Base-by-base conservation (phyloP, 2,888 invertebrate genomes). In the Xanthorhoe designata region DNA sequence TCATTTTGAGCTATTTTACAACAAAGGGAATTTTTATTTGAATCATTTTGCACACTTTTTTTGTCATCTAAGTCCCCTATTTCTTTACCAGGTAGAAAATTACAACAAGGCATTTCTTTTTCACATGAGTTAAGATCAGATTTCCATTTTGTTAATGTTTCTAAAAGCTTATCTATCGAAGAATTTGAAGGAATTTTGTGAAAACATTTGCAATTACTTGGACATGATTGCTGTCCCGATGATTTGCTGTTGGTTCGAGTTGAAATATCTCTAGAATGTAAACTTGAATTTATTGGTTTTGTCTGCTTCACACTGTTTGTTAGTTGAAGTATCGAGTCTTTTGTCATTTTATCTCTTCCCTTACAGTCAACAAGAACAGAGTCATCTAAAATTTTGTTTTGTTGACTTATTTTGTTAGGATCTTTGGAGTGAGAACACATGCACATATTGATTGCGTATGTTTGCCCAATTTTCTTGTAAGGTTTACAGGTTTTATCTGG, bases 401-500 rank as follows among this genome's bases (percentile, higher is more conserved):
- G 59, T 29, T 65, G 63, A 15, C 35, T 45, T 59, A 70, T 54
- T 60, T 76, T 75, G 35, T 72, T 74, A 24, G 72, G 60, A 35
- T 78, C 71, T 66, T 80, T 85, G 69, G 24, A 24, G 24, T 80
- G 79, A 47, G 77, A 68, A 24, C 86, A 90, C 51, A 92, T 73
- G 74, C 92, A 92, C 63, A 91, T 63, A 69, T 91, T 91, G 1
- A 91, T 87, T 52, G 91, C 84, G 75, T 82, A 90, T 3, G 84
- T 75, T 56, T 85, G 84, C 29, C 71, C 75, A 47, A 54, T 75
- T 80, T 73, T 73, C 15, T 78, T 83, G 42, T 52, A 67, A 42
- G 72, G 68, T 69, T 78, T 85, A 4, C 62, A 66, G 24, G 71
- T 62, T 61, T 75, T 80, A 18, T 80, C 78, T 6, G 68, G 47